Conservation (phyloP, 2,888 invertebrate species). For the Leucania comma region DNA sequence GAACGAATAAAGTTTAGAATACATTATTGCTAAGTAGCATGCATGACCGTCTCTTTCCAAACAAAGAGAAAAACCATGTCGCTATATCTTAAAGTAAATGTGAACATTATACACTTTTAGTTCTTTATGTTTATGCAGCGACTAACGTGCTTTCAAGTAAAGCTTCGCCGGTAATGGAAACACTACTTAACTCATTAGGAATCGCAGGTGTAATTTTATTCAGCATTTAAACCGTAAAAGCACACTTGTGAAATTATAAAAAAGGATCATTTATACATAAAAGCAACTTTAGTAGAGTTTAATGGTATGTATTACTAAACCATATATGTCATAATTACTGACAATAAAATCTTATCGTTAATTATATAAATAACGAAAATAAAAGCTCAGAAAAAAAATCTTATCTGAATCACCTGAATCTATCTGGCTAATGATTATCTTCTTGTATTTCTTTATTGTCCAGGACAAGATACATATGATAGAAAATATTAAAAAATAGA, state of each 20-base stretch:
- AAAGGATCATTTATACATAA: not conserved
- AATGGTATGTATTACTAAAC: not conserved
- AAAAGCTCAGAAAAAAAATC: too few species aligned
- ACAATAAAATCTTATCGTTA: not conserved
- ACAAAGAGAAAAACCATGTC: not conserved
- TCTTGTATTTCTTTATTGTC: too few species aligned
- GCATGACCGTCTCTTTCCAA: not conserved
- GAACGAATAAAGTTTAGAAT: too few species aligned
- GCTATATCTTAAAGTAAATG: not conserved
- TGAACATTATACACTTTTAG: not conserved
- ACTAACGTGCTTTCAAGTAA: slow-evolving; percentile 13
- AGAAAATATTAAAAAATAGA: too few species aligned
- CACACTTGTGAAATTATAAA: not conserved
- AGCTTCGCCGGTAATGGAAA: slow-evolving; percentile 10
- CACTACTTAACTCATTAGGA: slow-evolving; percentile 7
- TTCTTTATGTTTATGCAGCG: slow-evolving; percentile 5
- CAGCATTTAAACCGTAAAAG: not conserved
- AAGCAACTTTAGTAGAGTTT: not conserved
- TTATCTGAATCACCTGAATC: too few species aligned
- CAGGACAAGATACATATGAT: too few species aligned
- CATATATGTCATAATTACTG: not conserved
- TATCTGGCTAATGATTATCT: too few species aligned
- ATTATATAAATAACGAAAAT: not conserved
- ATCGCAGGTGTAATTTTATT: not conserved
- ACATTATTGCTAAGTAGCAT: not conserved